phyloP scores from a whole-genome alignment of 2,113 vertebrate species.

The Telmatochromis brichardi region DNA sequence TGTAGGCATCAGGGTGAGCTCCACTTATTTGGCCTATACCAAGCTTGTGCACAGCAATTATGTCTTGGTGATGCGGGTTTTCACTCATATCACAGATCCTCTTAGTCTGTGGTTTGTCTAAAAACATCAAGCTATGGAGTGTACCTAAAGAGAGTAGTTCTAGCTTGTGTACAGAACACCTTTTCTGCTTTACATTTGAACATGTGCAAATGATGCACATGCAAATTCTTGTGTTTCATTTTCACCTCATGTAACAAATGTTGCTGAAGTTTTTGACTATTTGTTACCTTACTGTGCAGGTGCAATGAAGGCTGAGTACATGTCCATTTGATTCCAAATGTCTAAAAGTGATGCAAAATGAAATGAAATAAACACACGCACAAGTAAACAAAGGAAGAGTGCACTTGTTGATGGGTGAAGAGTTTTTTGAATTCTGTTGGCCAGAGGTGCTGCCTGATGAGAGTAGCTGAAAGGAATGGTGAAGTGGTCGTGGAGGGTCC shows the following conservation, averaged over 20 bases:
- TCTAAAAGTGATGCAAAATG: neutral
- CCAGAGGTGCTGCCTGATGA: neutral
- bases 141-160: neutral
- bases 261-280: neutral
- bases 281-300: neutral
- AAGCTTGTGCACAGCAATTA: neutral
- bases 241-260: neutral
- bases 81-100: neutral
- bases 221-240: neutral
- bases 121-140: neutral
- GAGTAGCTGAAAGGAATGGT: neutral
- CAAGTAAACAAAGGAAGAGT: neutral
- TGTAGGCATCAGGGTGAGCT: neutral
- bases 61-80: neutral
- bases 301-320: neutral
- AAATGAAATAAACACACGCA: fast-evolving
- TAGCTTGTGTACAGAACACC: neutral
- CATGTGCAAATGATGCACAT: neutral
- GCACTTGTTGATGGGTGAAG: neutral
- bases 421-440: neutral
- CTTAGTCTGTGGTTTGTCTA: neutral
- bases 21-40: neutral
- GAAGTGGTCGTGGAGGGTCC: neutral
- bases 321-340: neutral
- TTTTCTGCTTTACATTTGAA: neutral